Conservation (phyloP, 2,797 vertebrate genomes). For the Anabacerthia variegaticeps region DNA sequence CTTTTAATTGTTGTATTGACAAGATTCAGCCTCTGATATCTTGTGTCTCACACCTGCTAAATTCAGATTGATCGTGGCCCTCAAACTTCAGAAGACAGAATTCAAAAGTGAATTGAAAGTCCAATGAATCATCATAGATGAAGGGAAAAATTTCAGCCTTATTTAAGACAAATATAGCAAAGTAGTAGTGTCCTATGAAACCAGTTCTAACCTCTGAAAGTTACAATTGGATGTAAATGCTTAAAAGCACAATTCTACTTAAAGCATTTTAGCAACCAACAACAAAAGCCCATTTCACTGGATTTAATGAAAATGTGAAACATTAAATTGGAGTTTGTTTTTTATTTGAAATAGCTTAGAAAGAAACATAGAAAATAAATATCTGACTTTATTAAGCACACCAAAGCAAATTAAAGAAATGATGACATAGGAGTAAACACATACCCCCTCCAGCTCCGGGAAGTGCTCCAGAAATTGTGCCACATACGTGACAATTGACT, state of each 20-base stretch:
- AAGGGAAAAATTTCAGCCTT: neutral
- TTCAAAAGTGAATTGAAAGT: neutral
- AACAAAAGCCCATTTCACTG: neutral
- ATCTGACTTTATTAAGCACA: neutral
- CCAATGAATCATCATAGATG: neutral
- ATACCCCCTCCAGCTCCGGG: constrained; percentile 89
- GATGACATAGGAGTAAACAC: constrained; percentile 27
- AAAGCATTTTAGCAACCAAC: neutral
- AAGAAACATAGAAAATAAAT: neutral
- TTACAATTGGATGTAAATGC: neutral
- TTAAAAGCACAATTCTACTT: neutral
- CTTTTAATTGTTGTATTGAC: neutral
- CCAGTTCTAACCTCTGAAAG: neutral
- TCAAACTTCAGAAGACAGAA: neutral
- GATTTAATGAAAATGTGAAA: neutral
- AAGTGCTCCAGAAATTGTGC: constrained; percentile 96
- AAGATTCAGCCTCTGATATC: neutral
- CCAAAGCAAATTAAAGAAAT: neutral
- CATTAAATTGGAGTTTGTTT: neutral
- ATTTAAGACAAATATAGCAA: neutral
- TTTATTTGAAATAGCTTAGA: neutral
- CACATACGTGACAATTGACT: constrained; percentile 94
- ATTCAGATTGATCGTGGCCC: neutral
- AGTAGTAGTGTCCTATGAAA: neutral
- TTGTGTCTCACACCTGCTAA: neutral